Evolutionary conservation across 2,888 invertebrate genomes (phyloP).

Genomic region (Drosophila maculinotata): DNA sequence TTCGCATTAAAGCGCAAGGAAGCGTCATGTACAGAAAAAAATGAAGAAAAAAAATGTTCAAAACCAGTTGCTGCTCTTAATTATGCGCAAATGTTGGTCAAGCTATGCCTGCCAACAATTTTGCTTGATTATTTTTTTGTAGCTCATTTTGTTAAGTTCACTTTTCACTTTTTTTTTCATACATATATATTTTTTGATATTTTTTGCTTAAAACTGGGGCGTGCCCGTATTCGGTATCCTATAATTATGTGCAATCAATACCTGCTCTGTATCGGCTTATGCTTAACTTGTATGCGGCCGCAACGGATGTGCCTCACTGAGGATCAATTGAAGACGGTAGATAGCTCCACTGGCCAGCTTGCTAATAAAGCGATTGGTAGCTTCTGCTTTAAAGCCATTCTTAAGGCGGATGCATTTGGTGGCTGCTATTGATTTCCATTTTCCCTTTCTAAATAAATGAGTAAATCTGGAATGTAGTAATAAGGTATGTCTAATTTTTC

Average conservation of each 20-base stretch:
- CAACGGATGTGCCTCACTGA: conserved; percentile 40
- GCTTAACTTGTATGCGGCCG: conserved; percentile 32
- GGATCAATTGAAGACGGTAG: conserved; percentile 25
- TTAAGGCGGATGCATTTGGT: conserved; percentile 43
- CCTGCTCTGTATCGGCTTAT: conserved; percentile 69
- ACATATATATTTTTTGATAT: background rate
- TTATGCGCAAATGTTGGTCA: conserved; percentile 70
- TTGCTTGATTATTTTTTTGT: conserved; percentile 16
- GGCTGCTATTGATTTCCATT: conserved; percentile 28
- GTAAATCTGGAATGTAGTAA: too few relatives aligned
- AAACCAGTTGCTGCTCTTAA: conserved; percentile 72
- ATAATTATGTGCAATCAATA: conserved; percentile 81
- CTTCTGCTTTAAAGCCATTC: conserved; percentile 3
- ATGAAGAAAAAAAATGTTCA: background rate
- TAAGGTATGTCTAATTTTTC: too few relatives aligned
- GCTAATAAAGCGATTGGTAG: conserved; percentile 50
- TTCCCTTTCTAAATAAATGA: background rate
- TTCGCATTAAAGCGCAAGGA: conserved; percentile 35
- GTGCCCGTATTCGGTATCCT: conserved; percentile 55
- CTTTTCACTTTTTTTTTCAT: conserved; percentile 41
- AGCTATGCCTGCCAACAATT: conserved; percentile 36
- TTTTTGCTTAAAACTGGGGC: conserved; percentile 16
- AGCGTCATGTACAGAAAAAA: background rate
- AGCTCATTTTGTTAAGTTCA: conserved; percentile 24
- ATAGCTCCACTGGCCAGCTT: conserved; percentile 7